These are phyloP conservation scores for Oreochromis niloticus DNA, from an alignment of 2,113 vertebrate genomes.

Conservation along the genomic window DNA sequence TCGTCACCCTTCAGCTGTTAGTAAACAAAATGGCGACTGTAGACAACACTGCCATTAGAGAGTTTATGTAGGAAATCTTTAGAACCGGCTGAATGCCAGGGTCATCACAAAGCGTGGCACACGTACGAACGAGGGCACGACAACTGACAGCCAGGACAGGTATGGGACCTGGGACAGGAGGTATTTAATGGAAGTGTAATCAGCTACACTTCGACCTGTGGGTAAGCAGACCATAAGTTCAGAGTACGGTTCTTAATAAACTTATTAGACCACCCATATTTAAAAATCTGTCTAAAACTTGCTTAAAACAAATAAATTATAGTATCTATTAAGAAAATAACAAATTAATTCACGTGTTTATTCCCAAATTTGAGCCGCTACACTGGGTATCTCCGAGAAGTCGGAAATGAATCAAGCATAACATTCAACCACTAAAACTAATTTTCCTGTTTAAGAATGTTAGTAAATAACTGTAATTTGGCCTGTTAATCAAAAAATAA, in stretches of 20 bases:
- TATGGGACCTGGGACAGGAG: conserved; percentile 53
- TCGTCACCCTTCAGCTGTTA: not conserved
- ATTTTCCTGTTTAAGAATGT: not conserved
- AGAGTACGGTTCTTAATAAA: not conserved
- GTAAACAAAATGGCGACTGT: not conserved
- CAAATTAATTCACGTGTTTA: not conserved
- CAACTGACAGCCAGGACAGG: conserved; percentile 58
- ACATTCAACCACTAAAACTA: not conserved
- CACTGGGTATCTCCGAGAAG: not conserved
- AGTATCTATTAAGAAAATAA: not conserved
- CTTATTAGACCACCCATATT: not conserved
- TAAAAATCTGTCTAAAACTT: not conserved
- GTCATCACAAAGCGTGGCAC: conserved; percentile 66
- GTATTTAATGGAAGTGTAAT: conserved; percentile 71
- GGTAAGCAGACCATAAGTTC: not conserved
- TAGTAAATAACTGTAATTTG: not conserved
- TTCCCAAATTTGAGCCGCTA: not conserved
- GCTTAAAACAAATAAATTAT: not conserved
- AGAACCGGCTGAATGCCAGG: conserved; percentile 55
- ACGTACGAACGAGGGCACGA: conserved; percentile 64
- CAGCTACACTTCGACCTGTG: conserved; percentile 61
- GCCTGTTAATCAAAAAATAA: not conserved
- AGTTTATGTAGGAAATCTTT: not conserved
- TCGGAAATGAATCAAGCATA: not conserved
- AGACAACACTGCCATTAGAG: not conserved